These are phyloP conservation scores for Rhinolophus ferrumequinum DNA, from an alignment of 2,113 vertebrate genomes.

Conservation along the genomic window DNA sequence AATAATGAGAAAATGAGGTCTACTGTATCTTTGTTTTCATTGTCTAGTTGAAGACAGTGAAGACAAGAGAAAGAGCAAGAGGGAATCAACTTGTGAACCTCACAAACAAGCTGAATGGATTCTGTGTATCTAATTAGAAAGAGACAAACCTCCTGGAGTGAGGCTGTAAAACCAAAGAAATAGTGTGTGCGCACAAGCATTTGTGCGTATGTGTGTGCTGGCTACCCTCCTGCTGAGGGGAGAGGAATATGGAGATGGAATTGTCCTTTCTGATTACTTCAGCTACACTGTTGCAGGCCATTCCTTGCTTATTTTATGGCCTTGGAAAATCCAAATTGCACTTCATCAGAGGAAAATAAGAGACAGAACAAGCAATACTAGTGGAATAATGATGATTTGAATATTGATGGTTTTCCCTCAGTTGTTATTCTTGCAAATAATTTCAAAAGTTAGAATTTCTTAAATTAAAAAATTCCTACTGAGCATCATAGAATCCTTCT, in stretches of 20 bases:
- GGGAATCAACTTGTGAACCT: constrained; percentile 79
- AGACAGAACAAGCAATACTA: background rate
- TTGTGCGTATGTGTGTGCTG: background rate
- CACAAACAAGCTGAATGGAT: constrained; percentile 73
- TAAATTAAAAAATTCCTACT: background rate
- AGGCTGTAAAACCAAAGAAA: background rate
- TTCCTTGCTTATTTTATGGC: constrained; percentile 39
- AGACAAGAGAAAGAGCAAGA: constrained; percentile 76
- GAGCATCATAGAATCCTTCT: background rate
- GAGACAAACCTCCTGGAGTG: constrained; percentile 63
- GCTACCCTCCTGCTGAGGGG: background rate
- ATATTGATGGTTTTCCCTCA: background rate
- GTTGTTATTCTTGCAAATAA: background rate
- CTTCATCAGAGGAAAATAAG: constrained; percentile 45
- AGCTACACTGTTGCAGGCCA: background rate
- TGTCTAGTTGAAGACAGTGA: constrained; percentile 85
- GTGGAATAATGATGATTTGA: background rate
- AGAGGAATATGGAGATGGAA: background rate
- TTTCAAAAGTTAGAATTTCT: background rate
- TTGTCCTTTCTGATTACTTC: background rate
- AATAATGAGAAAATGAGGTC: constrained; percentile 90
- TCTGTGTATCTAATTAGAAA: constrained; percentile 80
- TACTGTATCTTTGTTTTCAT: constrained; percentile 90
- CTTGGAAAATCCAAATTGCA: constrained; percentile 39
- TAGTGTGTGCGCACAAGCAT: background rate